Evolutionary conservation across 2,888 invertebrate genomes (phyloP), one percentile per base, ranked within the genome.

Genomic region (Tetrapedia diversipes): DNA sequence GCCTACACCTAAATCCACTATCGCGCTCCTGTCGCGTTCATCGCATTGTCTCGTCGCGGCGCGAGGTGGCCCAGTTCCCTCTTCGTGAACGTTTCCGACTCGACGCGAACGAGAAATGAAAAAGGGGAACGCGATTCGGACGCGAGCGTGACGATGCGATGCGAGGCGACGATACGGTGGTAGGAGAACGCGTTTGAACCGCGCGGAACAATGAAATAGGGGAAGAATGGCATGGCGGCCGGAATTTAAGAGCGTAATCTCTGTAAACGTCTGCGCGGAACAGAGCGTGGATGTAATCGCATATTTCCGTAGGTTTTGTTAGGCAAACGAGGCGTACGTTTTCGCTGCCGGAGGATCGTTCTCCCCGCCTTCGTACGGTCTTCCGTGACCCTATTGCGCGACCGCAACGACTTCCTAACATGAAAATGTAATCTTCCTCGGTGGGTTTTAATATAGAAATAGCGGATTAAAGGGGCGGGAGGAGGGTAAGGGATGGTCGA

Each of bases 241-340:
- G 43, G 37, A 53, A 72, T 72, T 72, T 68, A 60, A 53, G 29
- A 22, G 69, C 22, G 69, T 60, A 69, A 72, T 72, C 60, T 72
- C 37, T 14, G 69, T 19, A 49, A 71, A 63, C 41, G 63, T 47
- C 22, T n/a, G 34, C 22, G n/a, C 39, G 27, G 39, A 14, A 16
- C 19, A 24, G 19, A 32, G 45, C 39, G 43, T 72, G 63, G 63
- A 32, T 56, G 56, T 71, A 71, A 73, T 73, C 61, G 41, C 61
- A 29, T 54, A 71, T 71, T 71, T 63, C 19, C 63, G 47, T 22
- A 22, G 39, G 22, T 71, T 63, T 63, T 49, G 56, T 56, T 56
- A 19, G 63, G 54, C 24, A 63, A 51, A 53, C 24, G 29, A 10
- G 22, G 37, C n/a, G 16, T 49, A 14, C n/a, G n/a, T 11, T 1